Evolutionary conservation across 2,797 vertebrate genomes (phyloP), one percentile per base, ranked within the genome.

Genomic region (Nasua narica): DNA sequence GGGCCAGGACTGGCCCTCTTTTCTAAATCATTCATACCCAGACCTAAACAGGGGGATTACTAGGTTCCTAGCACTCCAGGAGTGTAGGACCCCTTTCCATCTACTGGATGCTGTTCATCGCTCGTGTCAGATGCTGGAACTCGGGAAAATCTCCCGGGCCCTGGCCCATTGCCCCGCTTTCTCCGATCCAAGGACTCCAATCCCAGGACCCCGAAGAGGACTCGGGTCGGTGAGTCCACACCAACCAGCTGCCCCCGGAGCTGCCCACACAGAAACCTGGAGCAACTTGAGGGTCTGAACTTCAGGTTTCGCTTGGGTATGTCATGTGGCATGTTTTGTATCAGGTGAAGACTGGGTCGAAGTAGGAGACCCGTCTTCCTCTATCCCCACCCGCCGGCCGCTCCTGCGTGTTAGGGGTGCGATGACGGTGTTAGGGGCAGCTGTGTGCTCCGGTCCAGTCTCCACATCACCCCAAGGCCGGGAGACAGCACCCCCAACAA

Each of bases 391-490:
- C 21, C 29, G 19, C 67, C n/a, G 15, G 72, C 56, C 40, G 7
- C 2, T 27, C 16, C 52, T 81, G 6, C 32, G 0, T 0, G 81
- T n/a, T n/a, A n/a, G n/a, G n/a, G n/a, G n/a, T n/a, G 7, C 2
- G 23, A 56, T 40, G 10, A 35, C 48, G 5, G 29, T 19, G 52
- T 76, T 40, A 18, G 13, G 79, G 9, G 19, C 52, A 54, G 46
- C 27, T 50, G 4, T 46, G 2, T 13, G 0, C 35, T 79, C n/a
- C 27, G 13, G n/a, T 12, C n/a, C 77, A 19, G 19, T 16, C 32
- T 40, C 70, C 18, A 25, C 27, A 94, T 21, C 32, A n/a, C 0
- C 21, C 54, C 7, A 11, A 11, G 35, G 7, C 19, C 27, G 2
- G 11, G 43, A 58, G 58, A 65, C 15, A 35, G 25, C 52, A 40